Percentiles rank a stretch among this genome's conserved stretches.
These are phyloP conservation scores for Xestia c-nigrum DNA, from an alignment of 2,888 invertebrate genomes.

Conservation along the genomic window DNA sequence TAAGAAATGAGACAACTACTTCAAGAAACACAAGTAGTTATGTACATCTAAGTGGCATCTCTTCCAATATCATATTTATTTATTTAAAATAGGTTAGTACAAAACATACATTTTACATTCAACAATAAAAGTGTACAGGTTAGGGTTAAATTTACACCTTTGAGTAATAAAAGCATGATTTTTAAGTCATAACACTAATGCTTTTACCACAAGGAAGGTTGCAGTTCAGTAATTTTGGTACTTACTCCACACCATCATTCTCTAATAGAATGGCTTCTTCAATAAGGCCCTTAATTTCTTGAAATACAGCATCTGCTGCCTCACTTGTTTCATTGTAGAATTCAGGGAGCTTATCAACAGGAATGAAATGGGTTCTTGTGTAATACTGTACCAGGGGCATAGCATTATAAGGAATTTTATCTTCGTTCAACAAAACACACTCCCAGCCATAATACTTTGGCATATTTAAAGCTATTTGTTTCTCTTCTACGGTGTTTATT, in stretches of 20 bases:
- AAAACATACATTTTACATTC: no score
- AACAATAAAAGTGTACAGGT: no score
- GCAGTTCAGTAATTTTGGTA: slow-evolving; percentile 47
- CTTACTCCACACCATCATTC: slow-evolving; percentile 90
- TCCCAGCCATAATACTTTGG: slow-evolving; percentile 95
- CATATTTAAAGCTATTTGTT: slow-evolving; percentile 95
- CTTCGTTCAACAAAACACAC: slow-evolving; percentile 91
- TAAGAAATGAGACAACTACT: not conserved
- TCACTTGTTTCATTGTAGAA: slow-evolving; percentile 88
- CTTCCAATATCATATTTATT: not conserved
- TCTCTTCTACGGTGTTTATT: slow-evolving; percentile 95
- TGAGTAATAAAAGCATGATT: not conserved
- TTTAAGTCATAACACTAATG: slow-evolving; percentile 2
- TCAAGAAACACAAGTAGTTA: not conserved
- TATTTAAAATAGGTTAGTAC: no score
- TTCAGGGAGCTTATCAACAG: slow-evolving; percentile 91
- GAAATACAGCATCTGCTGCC: slow-evolving; percentile 85
- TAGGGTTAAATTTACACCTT: not conserved
- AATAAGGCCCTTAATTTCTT: slow-evolving; percentile 90
- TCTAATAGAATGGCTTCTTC: slow-evolving; percentile 93
- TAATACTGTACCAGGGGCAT: slow-evolving; percentile 93
- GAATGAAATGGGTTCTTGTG: slow-evolving; percentile 94
- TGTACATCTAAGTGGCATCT: not conserved
- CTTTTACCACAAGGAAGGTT: not conserved
- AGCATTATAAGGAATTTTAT: slow-evolving; percentile 92